phyloP scores from a whole-genome alignment of 2,797 vertebrate species.

The Lepilemur ruficaudatus region DNA sequence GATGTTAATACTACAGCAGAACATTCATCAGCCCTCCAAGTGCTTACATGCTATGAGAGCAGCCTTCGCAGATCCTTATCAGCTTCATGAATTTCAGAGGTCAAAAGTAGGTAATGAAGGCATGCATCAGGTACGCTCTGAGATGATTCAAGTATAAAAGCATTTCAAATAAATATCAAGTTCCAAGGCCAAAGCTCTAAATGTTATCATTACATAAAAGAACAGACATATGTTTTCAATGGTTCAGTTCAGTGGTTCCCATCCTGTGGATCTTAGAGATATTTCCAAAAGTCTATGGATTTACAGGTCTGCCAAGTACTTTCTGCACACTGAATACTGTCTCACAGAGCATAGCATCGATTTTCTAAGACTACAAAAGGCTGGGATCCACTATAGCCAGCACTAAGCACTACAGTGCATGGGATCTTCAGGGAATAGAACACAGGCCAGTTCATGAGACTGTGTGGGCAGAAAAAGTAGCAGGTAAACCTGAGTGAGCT shows the following conservation, averaged over 20 bases:
- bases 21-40: background rate
- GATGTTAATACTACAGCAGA: background rate
- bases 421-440: background rate
- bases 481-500: background rate
- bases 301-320: conserved; percentile 10
- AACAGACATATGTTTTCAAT: conserved; percentile 43
- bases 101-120: conserved; percentile 23
- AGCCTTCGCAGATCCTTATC: conserved; percentile 38
- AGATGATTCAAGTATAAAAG: conserved; percentile 49
- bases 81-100: conserved; percentile 44
- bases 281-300: conserved; percentile 27
- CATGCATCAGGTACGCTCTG: conserved; percentile 15
- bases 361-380: background rate
- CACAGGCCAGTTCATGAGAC: background rate
- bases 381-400: background rate
- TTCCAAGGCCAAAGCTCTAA: conserved; percentile 40
- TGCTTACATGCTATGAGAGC: background rate
- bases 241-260: conserved; percentile 20
- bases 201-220: conserved; percentile 25
- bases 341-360: background rate
- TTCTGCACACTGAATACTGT: background rate
- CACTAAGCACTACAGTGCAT: background rate
- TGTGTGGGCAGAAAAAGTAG: background rate
- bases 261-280: conserved; percentile 28
- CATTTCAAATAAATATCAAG: conserved; percentile 46